Evolutionary conservation across 2,888 invertebrate species (phyloP), one percentile per base, ranked within the genome.

Genomic region (Pachycephus smyrnensis): DNA sequence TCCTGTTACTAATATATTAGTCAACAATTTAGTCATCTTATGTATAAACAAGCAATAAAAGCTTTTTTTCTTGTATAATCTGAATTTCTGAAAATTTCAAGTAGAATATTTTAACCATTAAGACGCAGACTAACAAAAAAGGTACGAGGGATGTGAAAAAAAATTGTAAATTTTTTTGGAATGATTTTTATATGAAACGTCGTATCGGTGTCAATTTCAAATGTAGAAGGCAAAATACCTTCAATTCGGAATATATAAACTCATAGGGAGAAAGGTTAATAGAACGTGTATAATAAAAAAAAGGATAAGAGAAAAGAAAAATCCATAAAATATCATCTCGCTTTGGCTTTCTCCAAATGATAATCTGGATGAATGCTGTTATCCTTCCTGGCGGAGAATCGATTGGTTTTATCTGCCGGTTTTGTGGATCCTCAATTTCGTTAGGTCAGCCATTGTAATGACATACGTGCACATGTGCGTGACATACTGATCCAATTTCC

Each of bases 401-500:
- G 55, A 55, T 55, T 55, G 23, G 55, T 23, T 55, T 55, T 55
- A 55, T 55, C 23, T 55, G 55, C 55, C 23, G 55, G 15, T 55
- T 55, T 55, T 23, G 23, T 23, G 23, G 55, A 55, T 55, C 55
- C 55, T 23, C 55, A 55, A 55, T 55, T 55, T 23, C 55, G 55
- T 55, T 55, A 55, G 23, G 55, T 55, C 55, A 55, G 23, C 55
- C 9, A 55, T 55, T 55, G 75, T 35, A 75, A 55, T 40, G 75
- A 74, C 55, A 69, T 31, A 71, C 32, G 40, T n/a, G 71, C 69
- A 37, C 71, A 35, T 75, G 75, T 71, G 78, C 75, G 73, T 78
- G 78, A 78, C 78, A 78, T 71, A 78, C 78, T 78, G 73, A 78
- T 78, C 78, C 75, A 75, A 75, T 78, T 78, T 55, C 73, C 75